These are phyloP conservation scores for Sphenopsis melanotis DNA, from an alignment of 2,797 vertebrate genomes.

Conservation along the genomic window DNA sequence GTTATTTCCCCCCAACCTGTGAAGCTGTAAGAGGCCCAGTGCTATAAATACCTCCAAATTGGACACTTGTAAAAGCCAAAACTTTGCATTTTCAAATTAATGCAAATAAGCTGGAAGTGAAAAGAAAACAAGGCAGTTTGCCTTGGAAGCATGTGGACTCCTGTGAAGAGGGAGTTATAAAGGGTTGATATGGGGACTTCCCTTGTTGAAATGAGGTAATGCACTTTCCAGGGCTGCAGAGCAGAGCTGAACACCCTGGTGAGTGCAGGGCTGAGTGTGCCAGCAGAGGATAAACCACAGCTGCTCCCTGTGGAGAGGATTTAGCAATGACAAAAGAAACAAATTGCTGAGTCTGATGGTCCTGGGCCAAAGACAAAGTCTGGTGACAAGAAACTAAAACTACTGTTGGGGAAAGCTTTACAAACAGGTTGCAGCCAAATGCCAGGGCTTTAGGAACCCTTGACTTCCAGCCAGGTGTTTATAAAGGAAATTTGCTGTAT, in stretches of 20 bases:
- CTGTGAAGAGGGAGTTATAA: background rate
- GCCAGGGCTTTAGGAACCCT: background rate
- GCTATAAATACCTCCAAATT: background rate
- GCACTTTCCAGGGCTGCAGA: background rate
- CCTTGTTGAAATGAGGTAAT: background rate
- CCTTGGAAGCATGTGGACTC: background rate
- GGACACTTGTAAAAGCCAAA: background rate
- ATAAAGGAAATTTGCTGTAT: background rate
- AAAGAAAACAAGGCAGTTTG: background rate
- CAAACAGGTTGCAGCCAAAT: background rate
- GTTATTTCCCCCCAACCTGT: background rate
- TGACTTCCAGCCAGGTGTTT: background rate
- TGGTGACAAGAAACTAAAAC: background rate
- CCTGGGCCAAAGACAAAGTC: background rate
- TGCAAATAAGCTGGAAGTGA: background rate
- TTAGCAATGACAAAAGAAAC: background rate
- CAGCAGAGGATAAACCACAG: background rate
- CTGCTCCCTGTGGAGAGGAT: background rate
- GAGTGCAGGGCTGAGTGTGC: background rate
- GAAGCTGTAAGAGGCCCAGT: accelerated
- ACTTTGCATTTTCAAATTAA: background rate
- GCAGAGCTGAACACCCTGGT: background rate
- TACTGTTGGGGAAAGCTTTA: background rate
- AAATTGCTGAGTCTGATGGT: background rate
- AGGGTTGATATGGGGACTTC: background rate